Percentiles rank a stretch among this genome's conserved stretches.
Evolutionary conservation across 2,113 vertebrate species (phyloP).

Genomic region (Ammodytes marinus): DNA sequence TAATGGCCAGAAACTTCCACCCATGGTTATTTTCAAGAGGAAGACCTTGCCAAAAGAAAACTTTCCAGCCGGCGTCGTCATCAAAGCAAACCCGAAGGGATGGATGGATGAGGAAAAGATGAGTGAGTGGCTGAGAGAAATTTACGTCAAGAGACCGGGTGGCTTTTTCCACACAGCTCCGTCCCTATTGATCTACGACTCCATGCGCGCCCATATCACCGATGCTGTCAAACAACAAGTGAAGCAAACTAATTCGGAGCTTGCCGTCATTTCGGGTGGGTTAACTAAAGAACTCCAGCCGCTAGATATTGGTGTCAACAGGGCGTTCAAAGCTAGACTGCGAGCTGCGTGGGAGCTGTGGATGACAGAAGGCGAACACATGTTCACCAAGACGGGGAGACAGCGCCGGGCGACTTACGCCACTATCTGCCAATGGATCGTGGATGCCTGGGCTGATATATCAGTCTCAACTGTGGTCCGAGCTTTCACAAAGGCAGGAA

Average conservation of each 20-base stretch:
- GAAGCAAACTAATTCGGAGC: not conserved
- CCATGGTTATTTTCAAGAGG: conserved; percentile 35
- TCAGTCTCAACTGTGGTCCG: not conserved
- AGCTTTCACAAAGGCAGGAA: no score
- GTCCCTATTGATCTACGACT: not conserved
- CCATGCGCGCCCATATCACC: not conserved
- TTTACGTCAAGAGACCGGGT: not conserved
- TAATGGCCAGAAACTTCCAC: conserved; percentile 24
- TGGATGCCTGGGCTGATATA: conserved; percentile 1
- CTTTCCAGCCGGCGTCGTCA: not conserved
- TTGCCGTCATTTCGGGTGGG: no score
- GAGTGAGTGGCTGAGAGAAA: not conserved
- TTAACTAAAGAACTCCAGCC: no score
- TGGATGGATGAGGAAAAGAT: not conserved
- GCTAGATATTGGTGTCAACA: conserved; percentile 2
- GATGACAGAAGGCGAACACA: not conserved
- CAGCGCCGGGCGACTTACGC: not conserved
- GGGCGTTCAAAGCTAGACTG: conserved; percentile 2
- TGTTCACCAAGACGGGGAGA: not conserved
- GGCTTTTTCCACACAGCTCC: not conserved
- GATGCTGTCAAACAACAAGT: not conserved
- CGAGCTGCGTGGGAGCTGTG: conserved; percentile 3
- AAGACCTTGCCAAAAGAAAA: conserved; percentile 10
- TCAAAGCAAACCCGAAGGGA: not conserved
- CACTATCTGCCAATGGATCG: not conserved